A percentile compares a stretch with the other conserved stretches of the same genome.
phyloP scores from a whole-genome alignment of 2,888 invertebrate genomes.

The Noctua janthe region DNA sequence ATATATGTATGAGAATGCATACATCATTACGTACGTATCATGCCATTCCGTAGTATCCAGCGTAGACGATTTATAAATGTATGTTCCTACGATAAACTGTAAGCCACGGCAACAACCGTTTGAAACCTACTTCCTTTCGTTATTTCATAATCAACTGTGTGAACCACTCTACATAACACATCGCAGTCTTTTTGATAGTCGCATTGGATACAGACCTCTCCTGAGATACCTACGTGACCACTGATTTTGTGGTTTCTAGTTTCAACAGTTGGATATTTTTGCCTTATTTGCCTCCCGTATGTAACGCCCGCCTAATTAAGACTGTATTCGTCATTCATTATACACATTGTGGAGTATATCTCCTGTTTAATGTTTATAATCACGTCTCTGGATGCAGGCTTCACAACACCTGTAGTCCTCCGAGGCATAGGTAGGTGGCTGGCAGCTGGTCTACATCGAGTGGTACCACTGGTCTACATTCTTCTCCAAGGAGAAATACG shows the following conservation, averaged over 20 bases:
- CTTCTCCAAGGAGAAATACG: background rate
- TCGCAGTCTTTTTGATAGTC: background rate
- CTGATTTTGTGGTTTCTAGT: background rate
- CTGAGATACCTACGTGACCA: background rate
- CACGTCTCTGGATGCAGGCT: background rate
- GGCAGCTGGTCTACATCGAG: background rate
- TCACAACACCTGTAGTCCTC: background rate
- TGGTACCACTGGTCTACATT: background rate
- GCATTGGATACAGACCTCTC: background rate
- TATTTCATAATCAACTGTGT: background rate
- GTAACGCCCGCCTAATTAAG: background rate
- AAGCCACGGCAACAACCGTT: background rate
- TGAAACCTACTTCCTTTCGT: background rate
- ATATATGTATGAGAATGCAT: background rate
- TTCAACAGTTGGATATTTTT: background rate
- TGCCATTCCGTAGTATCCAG: background rate
- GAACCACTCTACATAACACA: background rate
- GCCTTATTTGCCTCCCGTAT: background rate
- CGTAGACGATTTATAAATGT: background rate
- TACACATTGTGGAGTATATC: background rate
- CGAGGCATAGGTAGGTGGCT: background rate
- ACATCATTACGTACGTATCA: background rate
- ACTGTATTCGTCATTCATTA: background rate
- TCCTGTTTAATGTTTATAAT: background rate
- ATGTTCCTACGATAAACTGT: background rate